Conservation (phyloP, 37 sponge, comb jelly and placozoan species). For the Geodia barretti region DNA sequence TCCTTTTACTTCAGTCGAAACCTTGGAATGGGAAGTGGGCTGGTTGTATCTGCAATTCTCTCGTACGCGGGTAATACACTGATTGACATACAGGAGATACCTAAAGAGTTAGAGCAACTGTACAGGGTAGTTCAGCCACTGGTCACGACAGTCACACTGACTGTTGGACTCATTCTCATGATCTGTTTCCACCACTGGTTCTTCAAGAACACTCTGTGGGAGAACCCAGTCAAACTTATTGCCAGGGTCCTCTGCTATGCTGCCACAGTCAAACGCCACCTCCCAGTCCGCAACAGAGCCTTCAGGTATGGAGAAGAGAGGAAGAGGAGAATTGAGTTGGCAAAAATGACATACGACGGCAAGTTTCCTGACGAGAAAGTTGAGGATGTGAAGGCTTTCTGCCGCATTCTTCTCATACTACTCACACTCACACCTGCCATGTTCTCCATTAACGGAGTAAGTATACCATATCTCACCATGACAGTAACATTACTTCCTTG, state of each 20-base stretch:
- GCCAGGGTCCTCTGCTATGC: conserved; percentile 10
- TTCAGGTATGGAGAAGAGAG: conserved; percentile 50
- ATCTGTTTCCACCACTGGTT: conserved; percentile 7
- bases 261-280: conserved; percentile 29
- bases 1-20: conserved; percentile 32
- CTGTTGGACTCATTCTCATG: conserved; percentile 6
- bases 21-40: too few species aligned
- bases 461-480: too few species aligned
- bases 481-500: too few species aligned
- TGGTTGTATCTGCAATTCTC: too few species aligned
- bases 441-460: too few species aligned
- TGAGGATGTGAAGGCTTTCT: conserved; percentile 51
- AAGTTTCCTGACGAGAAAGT: conserved; percentile 39
- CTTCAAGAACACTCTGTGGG: conserved; percentile 2
- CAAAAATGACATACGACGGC: conserved; percentile 47
- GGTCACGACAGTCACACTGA: not conserved
- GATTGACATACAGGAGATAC: too few species aligned
- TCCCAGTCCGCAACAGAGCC: conserved; percentile 6
- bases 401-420: conserved; percentile 25
- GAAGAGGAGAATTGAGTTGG: conserved; percentile 44
- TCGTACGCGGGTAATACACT: too few species aligned
- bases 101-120: too few species aligned
- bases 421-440: conserved; percentile 17
- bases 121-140: too few species aligned
- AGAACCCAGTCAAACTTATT: conserved; percentile 33